Evolutionary conservation across 2,113 vertebrate species (phyloP), one percentile per base, ranked within the genome.

Genomic region (Gymnogyps californianus): DNA sequence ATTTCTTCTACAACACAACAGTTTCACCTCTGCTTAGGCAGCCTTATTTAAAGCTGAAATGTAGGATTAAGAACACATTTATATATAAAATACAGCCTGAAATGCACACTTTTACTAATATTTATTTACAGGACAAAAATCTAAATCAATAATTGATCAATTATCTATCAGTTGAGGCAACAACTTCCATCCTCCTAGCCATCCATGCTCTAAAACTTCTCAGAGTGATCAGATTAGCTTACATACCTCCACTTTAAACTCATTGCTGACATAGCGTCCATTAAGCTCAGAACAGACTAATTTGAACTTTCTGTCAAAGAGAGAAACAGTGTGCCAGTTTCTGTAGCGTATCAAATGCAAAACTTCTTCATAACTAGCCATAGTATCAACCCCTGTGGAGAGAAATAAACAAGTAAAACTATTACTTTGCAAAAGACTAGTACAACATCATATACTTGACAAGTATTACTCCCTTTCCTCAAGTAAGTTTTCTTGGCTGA

Each of bases 251-350:
- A 99, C 99, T 86, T 99, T 98, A 90, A 99, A 99, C 67, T 99
- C 99, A 0, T 99, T 99, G 98, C 99, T 99, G 97, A 99, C 98
- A 20, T 99, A 99, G 94, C 99, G 99, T 0, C 99, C 99, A 15
- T 99, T 99, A 46, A 99, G 99, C 78, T 99, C 99, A 0, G 99
- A 99, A 97, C 99, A 99, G 85, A 99, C 97, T 57, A 99, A 97
- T 61, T 99, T 99, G 98, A 99, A 99, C 69, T 99, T 99, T 44
- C 99, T 98, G 98, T 99, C 99, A 4, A 99, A 99, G 78, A 99
- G 98, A 4, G 99, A 98, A 71, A 98, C 98, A 0, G 98, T 97
- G 93, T 98, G 99, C 99, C 99, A 99, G 98, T 99, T 99, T 89
- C 99, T 98, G 95, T 99, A 99, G 82, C 97, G 99, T 49, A 99